Percentiles rank a stretch among this genome's conserved stretches.
These are phyloP conservation scores for Microcebus jonahi DNA, from an alignment of 2,113 vertebrate genomes.

Conservation along the genomic window DNA sequence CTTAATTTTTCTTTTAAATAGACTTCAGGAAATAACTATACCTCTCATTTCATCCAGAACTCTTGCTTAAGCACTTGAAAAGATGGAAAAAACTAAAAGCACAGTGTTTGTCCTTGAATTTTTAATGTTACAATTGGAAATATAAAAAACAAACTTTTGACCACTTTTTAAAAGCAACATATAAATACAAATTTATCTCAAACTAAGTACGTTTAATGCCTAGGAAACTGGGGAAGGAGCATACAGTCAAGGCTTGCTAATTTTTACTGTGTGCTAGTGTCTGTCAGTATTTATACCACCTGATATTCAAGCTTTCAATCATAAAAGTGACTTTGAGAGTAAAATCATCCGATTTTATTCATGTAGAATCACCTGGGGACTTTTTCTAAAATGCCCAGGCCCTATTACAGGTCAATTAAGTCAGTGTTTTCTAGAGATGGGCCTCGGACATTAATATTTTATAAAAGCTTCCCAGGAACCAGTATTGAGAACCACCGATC, in stretches of 20 bases:
- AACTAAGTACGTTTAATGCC: not conserved
- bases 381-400: not conserved
- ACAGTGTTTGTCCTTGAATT: not conserved
- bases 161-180: not conserved
- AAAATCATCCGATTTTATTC: not conserved
- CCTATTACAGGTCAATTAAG: not conserved
- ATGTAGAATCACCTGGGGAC: not conserved
- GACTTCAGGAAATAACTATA: not conserved
- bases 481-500: not conserved
- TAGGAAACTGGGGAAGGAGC: not conserved
- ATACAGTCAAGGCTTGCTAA: not conserved
- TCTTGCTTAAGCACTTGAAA: conserved; percentile 31
- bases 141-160: not conserved
- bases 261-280: not conserved
- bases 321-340: not conserved
- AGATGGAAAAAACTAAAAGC: not conserved
- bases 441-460: not conserved
- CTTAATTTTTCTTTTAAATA: not conserved
- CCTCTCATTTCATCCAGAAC: not conserved
- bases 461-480: not conserved
- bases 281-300: not conserved
- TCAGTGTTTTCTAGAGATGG: not conserved
- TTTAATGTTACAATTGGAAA: not conserved
- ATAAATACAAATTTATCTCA: not conserved
- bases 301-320: not conserved